Evolutionary conservation across 2,797 vertebrate species (phyloP).

Genomic region (Myripristis jacobus): DNA sequence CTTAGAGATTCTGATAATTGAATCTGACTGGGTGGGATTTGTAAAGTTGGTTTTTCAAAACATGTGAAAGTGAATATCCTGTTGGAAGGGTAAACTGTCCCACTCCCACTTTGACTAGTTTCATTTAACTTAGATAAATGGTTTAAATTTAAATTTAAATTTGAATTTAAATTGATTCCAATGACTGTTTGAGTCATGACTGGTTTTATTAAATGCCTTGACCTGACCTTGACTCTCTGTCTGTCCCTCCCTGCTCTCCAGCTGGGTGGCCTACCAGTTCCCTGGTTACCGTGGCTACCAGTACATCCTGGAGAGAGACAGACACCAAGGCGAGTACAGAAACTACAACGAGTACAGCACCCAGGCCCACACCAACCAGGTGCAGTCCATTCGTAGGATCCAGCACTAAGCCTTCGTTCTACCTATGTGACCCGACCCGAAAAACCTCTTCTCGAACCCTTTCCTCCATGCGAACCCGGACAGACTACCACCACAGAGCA

Average conservation of each 20-base stretch:
- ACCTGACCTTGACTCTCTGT: neutral
- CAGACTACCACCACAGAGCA: conserved; percentile 67
- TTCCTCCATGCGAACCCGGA: conserved; percentile 56
- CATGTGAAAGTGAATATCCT: too few relatives aligned
- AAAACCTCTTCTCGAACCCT: conserved; percentile 37
- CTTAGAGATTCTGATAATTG: too few relatives aligned
- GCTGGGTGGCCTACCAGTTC: conserved; percentile 98
- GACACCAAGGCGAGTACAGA: conserved; percentile 93
- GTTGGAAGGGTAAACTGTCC: too few relatives aligned
- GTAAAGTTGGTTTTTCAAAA: too few relatives aligned
- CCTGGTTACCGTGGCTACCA: conserved; percentile 98
- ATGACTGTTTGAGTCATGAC: neutral
- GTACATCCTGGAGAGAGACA: conserved; percentile 96
- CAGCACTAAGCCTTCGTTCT: conserved; percentile 87
- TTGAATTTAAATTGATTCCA: too few relatives aligned
- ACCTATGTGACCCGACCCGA: conserved; percentile 49
- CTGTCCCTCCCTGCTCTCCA: conserved; percentile 61
- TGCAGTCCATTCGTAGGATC: conserved; percentile 97
- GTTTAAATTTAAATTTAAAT: too few relatives aligned
- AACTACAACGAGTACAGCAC: conserved; percentile 95
- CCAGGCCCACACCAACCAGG: conserved; percentile 96
- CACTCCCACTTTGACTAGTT: too few relatives aligned
- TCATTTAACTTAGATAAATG: too few relatives aligned
- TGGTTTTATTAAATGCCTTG: neutral
- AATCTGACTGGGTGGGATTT: too few relatives aligned